Evolutionary conservation across 2,797 vertebrate species (phyloP), one percentile per base, ranked within the genome.

Genomic region (Rhabdophis nuchalis): DNA sequence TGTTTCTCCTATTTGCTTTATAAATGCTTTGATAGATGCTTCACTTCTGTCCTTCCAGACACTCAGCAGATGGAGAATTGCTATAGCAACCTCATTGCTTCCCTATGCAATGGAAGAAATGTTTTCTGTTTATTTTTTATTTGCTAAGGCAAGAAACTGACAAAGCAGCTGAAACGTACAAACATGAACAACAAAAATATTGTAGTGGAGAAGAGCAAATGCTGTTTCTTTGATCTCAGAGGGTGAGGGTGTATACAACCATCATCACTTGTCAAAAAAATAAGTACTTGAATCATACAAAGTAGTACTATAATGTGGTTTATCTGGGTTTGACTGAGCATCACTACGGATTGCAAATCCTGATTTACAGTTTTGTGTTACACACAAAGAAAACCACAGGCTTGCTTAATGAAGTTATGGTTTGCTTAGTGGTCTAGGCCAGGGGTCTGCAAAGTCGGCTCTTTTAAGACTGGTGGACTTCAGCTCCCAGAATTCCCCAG

Each of bases 81-180:
- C 93, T 94, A 96, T 96, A 94, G 95, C 91, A 95, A 96, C 95
- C 91, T 91, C 91, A 88, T 90, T 58, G 92, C 87, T 89, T 95
- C 89, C 86, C 90, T 18, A 16, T 23, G 77, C 12, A 53, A 60
- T 25, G 11, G 60, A 41, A 20, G 56, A 82, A 82, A 85, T 77
- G 60, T 32, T 25, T 86, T 92, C 68, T 54, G 52, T 54, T 68
- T 58, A 61, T 32, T 57, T 88, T 90, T 57, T 52, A 88, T 57
- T 53, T 41, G 64, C 50, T 23, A 72, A 57, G 57, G 29, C 2
- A 32, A 72, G 53, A 54, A 87, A 93, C 72, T 87, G 68, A 87
- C 54, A 82, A 36, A 85, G 72, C 1, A 85, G 92, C 90, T 54
- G 56, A 57, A 89, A 88, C 52, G 90, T 20, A 14, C 8, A 86